Base-by-base conservation (phyloP, 2,797 vertebrate genomes). In the Manis pentadactyla region DNA sequence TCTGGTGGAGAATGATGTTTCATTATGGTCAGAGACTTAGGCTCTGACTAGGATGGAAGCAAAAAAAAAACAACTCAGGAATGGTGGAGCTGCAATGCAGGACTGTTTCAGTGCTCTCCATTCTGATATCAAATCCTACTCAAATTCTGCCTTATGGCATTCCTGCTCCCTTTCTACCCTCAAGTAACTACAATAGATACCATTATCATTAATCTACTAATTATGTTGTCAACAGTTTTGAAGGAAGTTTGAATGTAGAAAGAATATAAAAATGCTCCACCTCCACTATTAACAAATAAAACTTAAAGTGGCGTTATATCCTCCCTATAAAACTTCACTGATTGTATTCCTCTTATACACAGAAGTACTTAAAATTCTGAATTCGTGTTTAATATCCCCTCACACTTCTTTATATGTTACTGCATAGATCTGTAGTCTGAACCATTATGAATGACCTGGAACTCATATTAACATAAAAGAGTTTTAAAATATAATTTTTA, bases 1-100 rank as follows among this genome's bases (percentile, higher is more conserved):
- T 94, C 13, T 61, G 5, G 2, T 71, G 49, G 66, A 90, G 27
- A 59, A 27, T 0, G 0, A 27, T 0, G 0, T 88, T 73, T 71
- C 13, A 34, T 39, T 9, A 0, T 53, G 42, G 23, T 61, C 55
- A 79, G 25, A 34, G 9, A 64, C 77, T 31, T 87, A 18, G 18
- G 4, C 37, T 66, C 31, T 71, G 29, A 51, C 17, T 13, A 75
- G 9, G 31, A 34, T 7, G 27, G 37, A 64, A 34, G 4, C 29
- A 42, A 18, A 63, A 49, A 27, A 64, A n/a, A 64, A 37, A 55
- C 1, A 4, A 29, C 9, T 89, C 39, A 29, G 1, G 5, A 3
- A 6, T 7, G 14, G 25, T 14, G 59, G 15, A 69, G 0, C 8
- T 66, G 21, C 29, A 15, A 49, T 5, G 4, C 18, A 34, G 0